A percentile compares a stretch with the other conserved stretches of the same genome.
Evolutionary conservation across 2,113 vertebrate genomes (phyloP).

Genomic region (Psammodynastes pulverulentus): DNA sequence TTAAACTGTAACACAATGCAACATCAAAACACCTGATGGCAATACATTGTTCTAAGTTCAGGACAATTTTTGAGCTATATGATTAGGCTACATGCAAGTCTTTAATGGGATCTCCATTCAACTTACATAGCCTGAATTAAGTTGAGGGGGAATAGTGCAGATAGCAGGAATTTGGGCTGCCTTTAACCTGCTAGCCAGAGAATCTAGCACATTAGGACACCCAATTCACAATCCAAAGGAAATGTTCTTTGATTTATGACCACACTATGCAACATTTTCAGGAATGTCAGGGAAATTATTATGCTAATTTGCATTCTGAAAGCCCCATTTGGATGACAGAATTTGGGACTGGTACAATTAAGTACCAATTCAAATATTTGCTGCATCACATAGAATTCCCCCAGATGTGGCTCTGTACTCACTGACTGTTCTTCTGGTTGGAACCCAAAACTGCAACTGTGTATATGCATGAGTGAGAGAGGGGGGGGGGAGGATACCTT

Average conservation of each 20-base stretch:
- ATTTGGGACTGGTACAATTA: not conserved
- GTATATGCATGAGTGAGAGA: not conserved
- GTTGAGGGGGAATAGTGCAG: not conserved
- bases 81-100: not conserved
- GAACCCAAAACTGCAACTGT: not conserved
- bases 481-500: not conserved
- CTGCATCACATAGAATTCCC: not conserved
- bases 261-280: not conserved
- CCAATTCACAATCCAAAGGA: not conserved
- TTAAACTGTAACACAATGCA: not conserved
- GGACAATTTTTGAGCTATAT: not conserved
- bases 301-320: not conserved
- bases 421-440: not conserved
- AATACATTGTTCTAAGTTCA: not conserved
- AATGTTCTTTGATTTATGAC: not conserved
- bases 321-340: not conserved
- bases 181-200: not conserved
- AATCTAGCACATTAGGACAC: not conserved
- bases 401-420: not conserved
- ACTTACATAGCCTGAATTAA: not conserved
- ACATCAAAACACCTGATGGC: not conserved
- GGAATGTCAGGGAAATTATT: not conserved
- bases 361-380: not conserved
- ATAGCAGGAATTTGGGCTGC: not conserved
- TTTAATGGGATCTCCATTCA: not conserved